Evolutionary conservation across 2,888 invertebrate genomes (phyloP).

Genomic region (Biston stratarius): DNA sequence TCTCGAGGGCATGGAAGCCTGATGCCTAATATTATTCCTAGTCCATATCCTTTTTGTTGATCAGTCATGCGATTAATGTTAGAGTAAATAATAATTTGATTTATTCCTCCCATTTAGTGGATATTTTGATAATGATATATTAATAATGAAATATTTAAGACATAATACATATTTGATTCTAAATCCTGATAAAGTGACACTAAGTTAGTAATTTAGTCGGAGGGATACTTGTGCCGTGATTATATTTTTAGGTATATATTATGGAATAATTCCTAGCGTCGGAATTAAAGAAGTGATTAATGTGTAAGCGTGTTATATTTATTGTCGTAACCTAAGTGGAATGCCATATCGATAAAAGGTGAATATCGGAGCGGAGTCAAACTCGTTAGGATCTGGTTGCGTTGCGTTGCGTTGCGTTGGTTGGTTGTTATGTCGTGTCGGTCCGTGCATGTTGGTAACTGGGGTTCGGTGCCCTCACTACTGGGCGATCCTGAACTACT

Average conservation of each 20-base stretch:
- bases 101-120: slow-evolving; percentile 87
- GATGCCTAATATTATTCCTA: slow-evolving; percentile 86
- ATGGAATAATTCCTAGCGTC: slow-evolving; percentile 87
- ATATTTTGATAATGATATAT: slow-evolving; percentile 87
- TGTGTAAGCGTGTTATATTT: slow-evolving; percentile 87
- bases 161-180: slow-evolving; percentile 87
- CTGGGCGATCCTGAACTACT: slow-evolving; percentile 59
- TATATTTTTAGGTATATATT: slow-evolving; percentile 87
- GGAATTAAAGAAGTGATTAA: slow-evolving; percentile 87
- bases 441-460: slow-evolving; percentile 39
- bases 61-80: slow-evolving; percentile 87
- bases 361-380: slow-evolving; percentile 85
- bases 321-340: slow-evolving; percentile 86
- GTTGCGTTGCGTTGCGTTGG: slow-evolving; percentile 58
- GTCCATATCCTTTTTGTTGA: slow-evolving; percentile 87
- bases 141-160: slow-evolving; percentile 87
- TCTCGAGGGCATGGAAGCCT: slow-evolving; percentile 77
- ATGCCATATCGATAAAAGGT: slow-evolving; percentile 87
- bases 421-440: slow-evolving; percentile 62
- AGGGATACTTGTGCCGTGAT: slow-evolving; percentile 87
- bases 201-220: slow-evolving; percentile 87
- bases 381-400: slow-evolving; percentile 80
- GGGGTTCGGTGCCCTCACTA: slow-evolving; percentile 51
- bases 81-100: slow-evolving; percentile 86
- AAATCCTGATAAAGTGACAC: slow-evolving; percentile 87